A percentile compares a stretch with the other conserved stretches of the same genome.
Conservation (phyloP, 2,797 vertebrate genomes). For the Bovichtus variegatus region DNA sequence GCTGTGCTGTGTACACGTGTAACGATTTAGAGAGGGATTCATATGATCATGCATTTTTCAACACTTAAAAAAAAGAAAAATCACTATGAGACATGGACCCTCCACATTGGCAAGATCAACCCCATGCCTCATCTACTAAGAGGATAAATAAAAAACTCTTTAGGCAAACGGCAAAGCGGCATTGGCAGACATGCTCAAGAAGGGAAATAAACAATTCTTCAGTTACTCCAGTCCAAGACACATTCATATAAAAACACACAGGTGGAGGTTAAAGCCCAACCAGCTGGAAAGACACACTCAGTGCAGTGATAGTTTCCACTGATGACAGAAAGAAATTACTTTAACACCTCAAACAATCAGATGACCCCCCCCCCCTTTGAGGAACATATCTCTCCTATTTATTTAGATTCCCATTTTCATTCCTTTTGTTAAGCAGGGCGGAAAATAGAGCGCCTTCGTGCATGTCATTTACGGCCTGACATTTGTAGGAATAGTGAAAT, state of each 20-base stretch:
- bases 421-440: constrained; percentile 44
- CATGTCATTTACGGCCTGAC: constrained; percentile 41
- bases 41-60: too few relatives aligned
- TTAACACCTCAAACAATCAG: neutral
- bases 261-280: constrained; percentile 6
- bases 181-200: neutral
- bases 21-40: too few relatives aligned
- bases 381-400: constrained; percentile 15
- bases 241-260: constrained; percentile 35
- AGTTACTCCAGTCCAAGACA: constrained; percentile 12
- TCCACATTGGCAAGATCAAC: too few relatives aligned
- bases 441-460: constrained; percentile 31
- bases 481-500: constrained; percentile 50
- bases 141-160: constrained; percentile 1
- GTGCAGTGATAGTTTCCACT: neutral
- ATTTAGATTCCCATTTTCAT: constrained; percentile 34
- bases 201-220: constrained; percentile 11
- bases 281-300: neutral
- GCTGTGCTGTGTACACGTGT: too few relatives aligned
- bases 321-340: neutral
- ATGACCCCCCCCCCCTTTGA: neutral
- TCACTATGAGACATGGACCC: too few relatives aligned
- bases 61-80: too few relatives aligned
- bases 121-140: too few relatives aligned
- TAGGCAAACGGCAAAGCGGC: neutral